Conservation (phyloP, 2,113 vertebrate genomes). For the Lophius piscatorius region DNA sequence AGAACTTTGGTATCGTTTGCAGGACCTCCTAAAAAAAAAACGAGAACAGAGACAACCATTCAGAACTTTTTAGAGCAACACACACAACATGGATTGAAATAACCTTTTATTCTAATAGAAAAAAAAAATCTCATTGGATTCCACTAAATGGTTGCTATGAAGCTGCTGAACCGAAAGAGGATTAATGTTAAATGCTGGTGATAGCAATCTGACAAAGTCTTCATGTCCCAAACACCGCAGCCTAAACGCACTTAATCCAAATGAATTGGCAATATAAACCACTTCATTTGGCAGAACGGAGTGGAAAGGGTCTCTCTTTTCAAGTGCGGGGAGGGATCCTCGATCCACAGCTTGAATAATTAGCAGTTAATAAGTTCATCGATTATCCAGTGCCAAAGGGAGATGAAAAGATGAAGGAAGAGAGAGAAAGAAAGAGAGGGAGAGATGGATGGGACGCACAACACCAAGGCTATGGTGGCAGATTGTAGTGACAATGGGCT, state of each 20-base stretch:
- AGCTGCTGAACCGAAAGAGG: constrained; percentile 64
- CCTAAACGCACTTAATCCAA: constrained; percentile 75
- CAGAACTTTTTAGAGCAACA: constrained; percentile 45
- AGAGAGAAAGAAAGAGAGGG: constrained; percentile 27
- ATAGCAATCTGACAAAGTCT: constrained; percentile 72
- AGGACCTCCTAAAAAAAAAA: constrained; percentile 89
- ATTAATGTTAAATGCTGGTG: constrained; percentile 69
- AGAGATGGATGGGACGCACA: constrained; percentile 65
- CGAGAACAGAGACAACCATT: constrained; percentile 69
- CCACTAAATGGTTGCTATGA: constrained; percentile 53
- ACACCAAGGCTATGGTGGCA: constrained; percentile 83
- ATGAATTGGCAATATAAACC: constrained; percentile 67
- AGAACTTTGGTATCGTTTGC: constrained; percentile 95
- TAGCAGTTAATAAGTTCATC: constrained; percentile 83
- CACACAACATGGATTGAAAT: constrained; percentile 32
- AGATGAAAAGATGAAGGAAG: constrained; percentile 61
- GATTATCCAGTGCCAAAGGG: constrained; percentile 88
- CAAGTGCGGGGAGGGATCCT: constrained; percentile 61
- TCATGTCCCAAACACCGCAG: constrained; percentile 58
- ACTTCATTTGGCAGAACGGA: constrained; percentile 63
- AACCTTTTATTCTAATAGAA: constrained; percentile 31
- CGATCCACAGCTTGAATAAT: constrained; percentile 88
- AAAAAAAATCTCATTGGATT: constrained; percentile 53
- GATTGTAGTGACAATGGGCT: constrained; percentile 95
- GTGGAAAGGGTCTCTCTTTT: constrained; percentile 46